Evolutionary conservation across 2,797 vertebrate genomes (phyloP).

Genomic region (Poliocrania exsul): DNA sequence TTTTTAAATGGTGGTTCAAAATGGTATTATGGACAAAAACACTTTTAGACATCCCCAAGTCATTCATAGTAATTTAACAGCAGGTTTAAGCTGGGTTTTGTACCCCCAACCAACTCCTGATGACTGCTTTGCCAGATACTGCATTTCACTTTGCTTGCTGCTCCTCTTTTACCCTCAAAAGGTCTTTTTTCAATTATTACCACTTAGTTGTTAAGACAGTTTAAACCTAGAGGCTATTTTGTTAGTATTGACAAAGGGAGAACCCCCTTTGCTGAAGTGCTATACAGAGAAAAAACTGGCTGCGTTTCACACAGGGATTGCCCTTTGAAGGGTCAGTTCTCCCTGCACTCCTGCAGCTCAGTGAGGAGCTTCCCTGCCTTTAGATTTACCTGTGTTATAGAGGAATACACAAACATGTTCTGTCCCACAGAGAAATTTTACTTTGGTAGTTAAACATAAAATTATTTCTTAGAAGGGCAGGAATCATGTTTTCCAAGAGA

Average conservation of each 20-base stretch:
- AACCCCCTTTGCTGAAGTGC: not conserved
- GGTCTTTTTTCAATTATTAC: not conserved
- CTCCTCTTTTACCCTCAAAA: not conserved
- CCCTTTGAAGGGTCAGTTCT: not conserved
- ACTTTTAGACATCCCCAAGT: not conserved
- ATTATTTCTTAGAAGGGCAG: not conserved
- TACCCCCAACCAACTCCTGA: not conserved
- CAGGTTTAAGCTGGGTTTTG: not conserved
- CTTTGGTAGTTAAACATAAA: not conserved
- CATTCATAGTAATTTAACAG: not conserved
- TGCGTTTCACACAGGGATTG: not conserved
- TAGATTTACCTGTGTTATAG: not conserved
- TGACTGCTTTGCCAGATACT: not conserved
- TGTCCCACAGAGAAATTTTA: not conserved
- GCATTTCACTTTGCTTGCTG: not conserved
- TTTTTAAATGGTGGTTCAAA: not conserved
- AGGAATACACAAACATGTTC: accelerated
- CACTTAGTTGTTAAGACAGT: not conserved
- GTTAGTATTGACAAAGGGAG: not conserved
- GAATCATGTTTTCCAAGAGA: not conserved
- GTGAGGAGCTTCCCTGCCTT: not conserved
- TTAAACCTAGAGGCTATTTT: not conserved
- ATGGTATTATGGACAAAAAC: not conserved
- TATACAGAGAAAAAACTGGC: not conserved
- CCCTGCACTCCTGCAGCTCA: not conserved